A percentile compares a stretch with the other conserved stretches of the same genome.
These are phyloP conservation scores for Dinomys branickii DNA, from an alignment of 2,113 vertebrate genomes.

Conservation along the genomic window DNA sequence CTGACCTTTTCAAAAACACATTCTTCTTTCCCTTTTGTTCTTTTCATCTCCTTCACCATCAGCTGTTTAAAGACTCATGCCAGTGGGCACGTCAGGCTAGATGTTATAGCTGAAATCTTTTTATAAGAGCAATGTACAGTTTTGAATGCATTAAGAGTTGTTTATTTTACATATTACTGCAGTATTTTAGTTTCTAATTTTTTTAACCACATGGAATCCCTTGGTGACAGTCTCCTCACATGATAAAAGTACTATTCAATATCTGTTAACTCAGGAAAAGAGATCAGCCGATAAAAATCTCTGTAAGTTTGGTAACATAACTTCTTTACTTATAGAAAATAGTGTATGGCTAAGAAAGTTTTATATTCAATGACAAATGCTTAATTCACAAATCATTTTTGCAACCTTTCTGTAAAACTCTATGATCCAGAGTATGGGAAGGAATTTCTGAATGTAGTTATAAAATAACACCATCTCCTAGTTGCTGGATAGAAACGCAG, in stretches of 20 bases:
- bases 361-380: background rate
- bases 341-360: background rate
- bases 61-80: constrained; percentile 11
- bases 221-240: background rate
- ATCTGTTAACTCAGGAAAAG: constrained; percentile 26
- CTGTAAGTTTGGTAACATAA: background rate
- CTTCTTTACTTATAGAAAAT: background rate
- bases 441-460: background rate
- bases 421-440: background rate
- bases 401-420: background rate
- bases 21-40: constrained; percentile 48
- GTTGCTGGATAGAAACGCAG: background rate
- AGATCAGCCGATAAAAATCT: background rate
- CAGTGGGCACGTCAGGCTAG: background rate
- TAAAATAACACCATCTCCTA: background rate
- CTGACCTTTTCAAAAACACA: constrained; percentile 67
- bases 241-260: background rate
- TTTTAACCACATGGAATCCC: background rate
- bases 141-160: background rate
- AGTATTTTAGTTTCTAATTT: constrained; percentile 16
- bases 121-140: background rate
- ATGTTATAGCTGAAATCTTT: background rate
- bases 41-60: constrained; percentile 60
- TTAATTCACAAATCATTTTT: constrained; percentile 15
- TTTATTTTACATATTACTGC: constrained; percentile 5